Base-by-base conservation (phyloP, 2,113 vertebrate species). In the Petrocephalus zakoni region DNA sequence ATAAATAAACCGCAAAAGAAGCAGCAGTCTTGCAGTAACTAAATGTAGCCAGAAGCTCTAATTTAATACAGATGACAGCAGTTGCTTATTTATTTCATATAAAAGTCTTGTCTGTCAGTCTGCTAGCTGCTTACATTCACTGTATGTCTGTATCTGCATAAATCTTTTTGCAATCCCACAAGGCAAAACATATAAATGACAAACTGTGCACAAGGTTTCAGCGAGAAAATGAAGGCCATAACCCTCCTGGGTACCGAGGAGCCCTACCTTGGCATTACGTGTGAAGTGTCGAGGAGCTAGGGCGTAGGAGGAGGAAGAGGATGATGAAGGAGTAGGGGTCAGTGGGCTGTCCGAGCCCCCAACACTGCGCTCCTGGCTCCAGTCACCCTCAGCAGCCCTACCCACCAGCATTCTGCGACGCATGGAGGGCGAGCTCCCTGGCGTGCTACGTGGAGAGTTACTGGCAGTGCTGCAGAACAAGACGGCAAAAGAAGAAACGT, bases 361-460 rank as follows among this genome's bases (percentile, higher is more conserved):
- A 0, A 94, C 68, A 90, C 93, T 51, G 92, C 90, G 87, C 89
- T 93, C 94, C 88, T 93, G 92, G 91, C 94, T 94, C 90, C 94
- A 96, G 85, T 96, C 87, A 3, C 90, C 91, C 93, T 96, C 92
- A 19, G 95, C 94, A 92, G 93, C 93, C 87, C 96, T 91, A 78
- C 96, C 93, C 88, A 96, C 96, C 22, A 97, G 92, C 82, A 97
- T 94, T 85, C 96, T 95, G 89, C 96, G 96, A 3, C 97, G 96
- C 91, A 97, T 92, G 9, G 96, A 97, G 0, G 97, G 97, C 47
- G 97, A 97, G 94, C 95, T 97, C 92, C 96, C 96, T 0, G 97
- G 97, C 1, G 97, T 97, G 94, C 97, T 97, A 92, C 96, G 96
- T 17, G 97, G 97, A 90, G 97, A 97, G 92, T 97, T 97, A 92